Conservation (phyloP, 2,888 invertebrate genomes). For the Spodoptera littoralis region DNA sequence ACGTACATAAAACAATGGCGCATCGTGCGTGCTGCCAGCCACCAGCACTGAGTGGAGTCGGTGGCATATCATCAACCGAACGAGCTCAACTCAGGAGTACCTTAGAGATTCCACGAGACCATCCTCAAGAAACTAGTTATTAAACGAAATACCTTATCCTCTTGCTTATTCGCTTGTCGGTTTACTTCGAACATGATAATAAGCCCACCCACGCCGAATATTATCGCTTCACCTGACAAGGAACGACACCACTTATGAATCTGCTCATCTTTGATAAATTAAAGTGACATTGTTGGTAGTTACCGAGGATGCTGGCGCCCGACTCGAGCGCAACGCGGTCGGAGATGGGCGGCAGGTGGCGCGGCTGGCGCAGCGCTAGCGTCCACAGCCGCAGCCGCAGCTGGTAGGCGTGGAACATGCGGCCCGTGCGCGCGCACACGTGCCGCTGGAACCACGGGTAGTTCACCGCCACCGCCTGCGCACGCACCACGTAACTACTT, state of each 20-base stretch:
- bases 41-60: too few relatives aligned
- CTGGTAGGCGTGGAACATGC: conserved; percentile 56
- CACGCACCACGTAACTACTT: background rate
- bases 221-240: conserved; percentile 63
- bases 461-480: conserved; percentile 59
- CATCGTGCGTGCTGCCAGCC: too few relatives aligned
- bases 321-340: conserved; percentile 55
- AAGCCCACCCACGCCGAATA: conserved; percentile 63
- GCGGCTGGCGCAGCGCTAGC: conserved; percentile 59
- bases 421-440: conserved; percentile 60
- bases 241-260: background rate
- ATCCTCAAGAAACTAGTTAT: background rate
- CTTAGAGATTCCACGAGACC: too few relatives aligned
- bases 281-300: background rate
- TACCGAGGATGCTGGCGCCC: conserved; percentile 68
- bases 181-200: conserved; percentile 67
- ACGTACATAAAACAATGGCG: too few relatives aligned
- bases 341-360: conserved; percentile 56
- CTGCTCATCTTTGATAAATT: too few relatives aligned
- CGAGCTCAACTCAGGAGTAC: too few relatives aligned
- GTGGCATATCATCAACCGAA: too few relatives aligned
- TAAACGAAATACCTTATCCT: conserved; percentile 41
- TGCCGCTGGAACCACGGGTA: conserved; percentile 61
- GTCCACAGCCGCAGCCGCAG: conserved; percentile 61
- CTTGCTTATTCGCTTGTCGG: conserved; percentile 64